phyloP scores from a whole-genome alignment of 2,888 invertebrate genomes.

The Heliothis peltigera region DNA sequence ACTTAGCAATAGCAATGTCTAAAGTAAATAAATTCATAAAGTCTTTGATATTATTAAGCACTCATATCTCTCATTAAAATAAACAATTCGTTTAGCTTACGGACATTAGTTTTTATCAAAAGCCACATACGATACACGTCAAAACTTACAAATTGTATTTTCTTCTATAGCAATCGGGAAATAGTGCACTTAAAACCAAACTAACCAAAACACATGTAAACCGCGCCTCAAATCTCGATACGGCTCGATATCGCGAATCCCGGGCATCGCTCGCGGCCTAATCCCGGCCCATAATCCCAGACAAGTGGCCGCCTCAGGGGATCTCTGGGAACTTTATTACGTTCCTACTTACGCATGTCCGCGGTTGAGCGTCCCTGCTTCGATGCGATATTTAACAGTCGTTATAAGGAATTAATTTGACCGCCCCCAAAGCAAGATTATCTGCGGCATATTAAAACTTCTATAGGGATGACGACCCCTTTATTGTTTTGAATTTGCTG shows the following conservation, averaged over 20 bases:
- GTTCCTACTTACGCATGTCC: conserved; percentile 72
- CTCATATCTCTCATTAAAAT: no score
- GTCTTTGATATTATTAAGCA: no score
- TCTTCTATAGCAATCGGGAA: no score
- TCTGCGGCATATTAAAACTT: conserved; percentile 74
- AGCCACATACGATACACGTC: no score
- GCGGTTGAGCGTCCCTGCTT: conserved; percentile 51
- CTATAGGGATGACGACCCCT: conserved; percentile 50
- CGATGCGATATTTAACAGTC: conserved; percentile 72
- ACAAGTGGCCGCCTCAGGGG: conserved; percentile 85
- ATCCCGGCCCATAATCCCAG: conserved; percentile 78
- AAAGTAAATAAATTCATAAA: no score
- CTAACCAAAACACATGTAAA: conserved; percentile 42
- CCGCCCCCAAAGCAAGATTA: conserved; percentile 70
- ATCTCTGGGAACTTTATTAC: conserved; percentile 84
- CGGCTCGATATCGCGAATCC: conserved; percentile 63
- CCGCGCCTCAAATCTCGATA: conserved; percentile 46
- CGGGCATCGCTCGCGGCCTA: conserved; percentile 66
- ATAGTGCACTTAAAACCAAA: background rate
- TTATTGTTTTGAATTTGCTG: conserved; percentile 40
- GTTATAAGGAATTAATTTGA: conserved; percentile 84
- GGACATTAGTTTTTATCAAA: no score
- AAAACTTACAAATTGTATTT: no score
- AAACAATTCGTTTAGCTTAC: no score
- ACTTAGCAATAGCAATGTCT: no score